phyloP scores from a whole-genome alignment of 2,888 invertebrate species.

The Cataglyphis rosenhaueri region DNA sequence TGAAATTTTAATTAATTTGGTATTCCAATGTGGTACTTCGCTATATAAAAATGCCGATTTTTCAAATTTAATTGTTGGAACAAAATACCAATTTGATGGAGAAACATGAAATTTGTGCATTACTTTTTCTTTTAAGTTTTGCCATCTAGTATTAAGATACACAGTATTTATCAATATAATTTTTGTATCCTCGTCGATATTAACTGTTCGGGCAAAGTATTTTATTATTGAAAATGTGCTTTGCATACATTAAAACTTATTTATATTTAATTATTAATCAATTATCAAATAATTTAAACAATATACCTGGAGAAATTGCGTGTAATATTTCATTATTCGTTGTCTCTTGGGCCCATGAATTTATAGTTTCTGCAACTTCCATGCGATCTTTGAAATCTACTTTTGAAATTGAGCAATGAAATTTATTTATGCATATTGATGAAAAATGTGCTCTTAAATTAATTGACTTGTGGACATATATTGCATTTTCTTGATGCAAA shows the following conservation, averaged over 20 bases:
- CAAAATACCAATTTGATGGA: conserved; percentile 86
- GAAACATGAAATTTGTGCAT: conserved; percentile 88
- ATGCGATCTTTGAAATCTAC: conserved; percentile 87
- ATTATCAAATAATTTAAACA: background rate
- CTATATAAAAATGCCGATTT: conserved; percentile 87
- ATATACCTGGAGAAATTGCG: conserved; percentile 87
- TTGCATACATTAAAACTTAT: background rate
- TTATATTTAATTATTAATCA: background rate
- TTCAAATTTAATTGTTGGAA: conserved; percentile 90
- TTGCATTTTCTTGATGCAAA: conserved; percentile 90
- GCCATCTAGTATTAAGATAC: conserved; percentile 94
- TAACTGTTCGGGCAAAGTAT: conserved; percentile 81
- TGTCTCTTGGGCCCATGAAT: conserved; percentile 91
- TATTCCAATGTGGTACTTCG: conserved; percentile 86
- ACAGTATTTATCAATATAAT: conserved; percentile 93
- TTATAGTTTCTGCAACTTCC: conserved; percentile 88
- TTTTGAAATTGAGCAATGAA: conserved; percentile 88
- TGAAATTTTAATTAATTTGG: conserved; percentile 84
- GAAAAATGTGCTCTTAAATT: conserved; percentile 87
- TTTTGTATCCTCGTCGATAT: conserved; percentile 87
- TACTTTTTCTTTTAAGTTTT: conserved; percentile 84
- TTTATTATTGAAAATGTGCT: background rate
- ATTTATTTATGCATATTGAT: conserved; percentile 88
- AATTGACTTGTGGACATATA: conserved; percentile 88
- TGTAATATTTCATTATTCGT: conserved; percentile 94